A percentile compares a stretch with the other conserved stretches of the same genome.
Evolutionary conservation across 2,113 vertebrate species (phyloP).

Genomic region (Oenanthe melanoleuca): DNA sequence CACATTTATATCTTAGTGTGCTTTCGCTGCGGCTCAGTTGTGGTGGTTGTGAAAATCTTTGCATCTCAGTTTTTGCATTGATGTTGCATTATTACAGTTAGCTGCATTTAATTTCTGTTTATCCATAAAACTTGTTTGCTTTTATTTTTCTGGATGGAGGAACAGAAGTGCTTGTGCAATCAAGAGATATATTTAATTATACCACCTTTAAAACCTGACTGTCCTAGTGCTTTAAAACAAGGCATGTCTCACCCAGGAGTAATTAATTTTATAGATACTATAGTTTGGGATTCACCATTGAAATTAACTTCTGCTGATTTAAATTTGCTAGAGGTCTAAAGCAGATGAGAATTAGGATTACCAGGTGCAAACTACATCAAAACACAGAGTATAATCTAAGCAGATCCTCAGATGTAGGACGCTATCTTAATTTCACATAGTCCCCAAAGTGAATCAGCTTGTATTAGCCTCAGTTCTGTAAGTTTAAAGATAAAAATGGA

Average conservation of each 20-base stretch:
- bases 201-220: not conserved
- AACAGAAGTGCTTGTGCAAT: not conserved
- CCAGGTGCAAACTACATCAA: not conserved
- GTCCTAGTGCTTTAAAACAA: not conserved
- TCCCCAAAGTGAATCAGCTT: not conserved
- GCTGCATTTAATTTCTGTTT: not conserved
- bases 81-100: not conserved
- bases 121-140: not conserved
- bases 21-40: not conserved
- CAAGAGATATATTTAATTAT: not conserved
- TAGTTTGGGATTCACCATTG: not conserved
- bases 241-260: not conserved
- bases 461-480: not conserved
- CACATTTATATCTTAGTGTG: not conserved
- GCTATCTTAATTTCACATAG: not conserved
- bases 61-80: not conserved
- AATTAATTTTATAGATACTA: not conserved
- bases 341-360: not conserved
- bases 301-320: not conserved
- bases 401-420: not conserved
- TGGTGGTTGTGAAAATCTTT: not conserved
- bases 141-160: not conserved
- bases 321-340: not conserved
- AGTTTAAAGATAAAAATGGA: slow-evolving; percentile 15
- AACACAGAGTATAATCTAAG: not conserved